phyloP scores from a whole-genome alignment of 2,797 vertebrate genomes.

The Pristis pectinata region DNA sequence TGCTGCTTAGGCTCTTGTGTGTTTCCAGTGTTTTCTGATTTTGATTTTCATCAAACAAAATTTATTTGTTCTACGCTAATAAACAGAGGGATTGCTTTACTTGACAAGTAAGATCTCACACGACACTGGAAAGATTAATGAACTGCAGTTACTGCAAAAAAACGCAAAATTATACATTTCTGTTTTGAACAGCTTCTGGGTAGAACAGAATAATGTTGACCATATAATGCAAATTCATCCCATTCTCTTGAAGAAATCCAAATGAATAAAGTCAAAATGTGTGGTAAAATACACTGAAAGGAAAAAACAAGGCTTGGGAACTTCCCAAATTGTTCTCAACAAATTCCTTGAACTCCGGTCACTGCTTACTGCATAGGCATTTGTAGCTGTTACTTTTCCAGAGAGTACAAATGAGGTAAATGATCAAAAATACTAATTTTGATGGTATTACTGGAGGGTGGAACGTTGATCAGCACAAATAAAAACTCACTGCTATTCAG shows the following conservation, averaged over 20 bases:
- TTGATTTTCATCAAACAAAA: neutral
- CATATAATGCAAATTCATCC: neutral
- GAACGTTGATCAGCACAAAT: neutral
- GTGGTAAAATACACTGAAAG: neutral
- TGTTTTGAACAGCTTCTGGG: neutral
- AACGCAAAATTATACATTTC: neutral
- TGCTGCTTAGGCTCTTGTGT: too few relatives aligned
- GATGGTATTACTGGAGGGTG: neutral
- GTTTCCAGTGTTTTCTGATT: too few relatives aligned
- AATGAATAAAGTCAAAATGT: neutral
- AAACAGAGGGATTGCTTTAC: neutral
- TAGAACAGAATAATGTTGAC: neutral
- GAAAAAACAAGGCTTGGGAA: neutral
- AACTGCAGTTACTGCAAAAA: neutral
- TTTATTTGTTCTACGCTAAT: neutral
- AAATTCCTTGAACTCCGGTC: neutral
- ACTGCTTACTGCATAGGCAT: neutral
- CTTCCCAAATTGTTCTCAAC: neutral
- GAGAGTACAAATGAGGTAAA: neutral
- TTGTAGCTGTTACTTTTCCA: neutral
- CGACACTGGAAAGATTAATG: neutral
- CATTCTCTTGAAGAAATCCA: neutral
- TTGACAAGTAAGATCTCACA: neutral
- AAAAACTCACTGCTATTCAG: neutral
- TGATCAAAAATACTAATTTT: neutral